A percentile compares a stretch with the other conserved stretches of the same genome.
phyloP scores from a whole-genome alignment of 2,113 vertebrate species.

The Psilopogon haemacephalus region DNA sequence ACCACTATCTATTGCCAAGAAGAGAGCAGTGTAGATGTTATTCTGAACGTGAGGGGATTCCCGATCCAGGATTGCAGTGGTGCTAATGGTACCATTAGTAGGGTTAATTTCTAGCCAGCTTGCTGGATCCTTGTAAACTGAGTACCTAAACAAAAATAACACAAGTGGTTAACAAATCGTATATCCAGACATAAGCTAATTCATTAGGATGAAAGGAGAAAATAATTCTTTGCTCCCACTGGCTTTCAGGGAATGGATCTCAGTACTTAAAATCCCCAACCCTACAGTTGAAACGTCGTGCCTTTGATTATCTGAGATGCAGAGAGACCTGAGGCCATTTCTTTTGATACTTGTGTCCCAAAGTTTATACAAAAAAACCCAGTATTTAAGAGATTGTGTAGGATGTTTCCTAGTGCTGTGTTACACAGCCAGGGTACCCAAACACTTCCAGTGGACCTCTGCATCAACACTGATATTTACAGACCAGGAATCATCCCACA shows the following conservation, averaged over 20 bases:
- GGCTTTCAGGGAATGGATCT: rapidly evolving
- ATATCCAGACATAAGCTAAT: rapidly evolving
- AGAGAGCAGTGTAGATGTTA: constrained; percentile 89
- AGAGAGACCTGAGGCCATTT: neutral
- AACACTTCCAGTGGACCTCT: rapidly evolving
- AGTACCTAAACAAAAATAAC: constrained; percentile 78
- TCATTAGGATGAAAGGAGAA: neutral
- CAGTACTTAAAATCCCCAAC: neutral
- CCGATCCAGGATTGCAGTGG: constrained; percentile 85
- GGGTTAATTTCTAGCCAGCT: constrained; percentile 93
- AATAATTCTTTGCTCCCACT: neutral
- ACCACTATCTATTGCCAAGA: constrained; percentile 96
- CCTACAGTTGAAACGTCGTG: neutral
- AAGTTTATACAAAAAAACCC: neutral
- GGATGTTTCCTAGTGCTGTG: neutral
- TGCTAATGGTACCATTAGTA: constrained; percentile 89
- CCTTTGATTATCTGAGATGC: neutral
- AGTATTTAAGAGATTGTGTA: neutral
- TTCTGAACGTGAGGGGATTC: constrained; percentile 89
- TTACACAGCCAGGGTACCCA: neutral
- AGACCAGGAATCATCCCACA: neutral
- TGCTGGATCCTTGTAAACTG: constrained; percentile 88
- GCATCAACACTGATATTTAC: neutral
- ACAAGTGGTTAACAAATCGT: neutral
- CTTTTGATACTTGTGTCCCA: neutral